Conservation (phyloP, 2,888 invertebrate genomes). For the Eupithecia dodoneata region DNA sequence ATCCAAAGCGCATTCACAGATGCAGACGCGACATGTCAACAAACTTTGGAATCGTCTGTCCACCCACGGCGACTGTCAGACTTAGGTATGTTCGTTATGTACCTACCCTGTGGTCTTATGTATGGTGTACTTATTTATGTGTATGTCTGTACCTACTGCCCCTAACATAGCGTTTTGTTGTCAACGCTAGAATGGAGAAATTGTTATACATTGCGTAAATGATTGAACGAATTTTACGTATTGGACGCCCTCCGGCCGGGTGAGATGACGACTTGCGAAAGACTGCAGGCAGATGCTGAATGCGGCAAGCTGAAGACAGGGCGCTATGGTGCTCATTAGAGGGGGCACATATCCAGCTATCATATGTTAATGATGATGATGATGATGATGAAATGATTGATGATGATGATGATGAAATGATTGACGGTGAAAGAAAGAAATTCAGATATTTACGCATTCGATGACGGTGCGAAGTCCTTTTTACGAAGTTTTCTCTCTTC, state of each 20-base stretch:
- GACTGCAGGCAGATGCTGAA: no score
- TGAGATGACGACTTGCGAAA: no score
- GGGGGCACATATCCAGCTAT: no score
- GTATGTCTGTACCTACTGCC: not conserved
- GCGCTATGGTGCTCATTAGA: no score
- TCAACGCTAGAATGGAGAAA: not conserved
- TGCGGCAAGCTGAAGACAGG: no score
- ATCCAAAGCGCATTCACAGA: slow-evolving; percentile 35
- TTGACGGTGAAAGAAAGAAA: not conserved
- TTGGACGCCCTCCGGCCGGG: no score
- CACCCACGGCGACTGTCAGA: slow-evolving; percentile 33
- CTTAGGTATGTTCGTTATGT: slow-evolving; percentile 17
- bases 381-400: no score
- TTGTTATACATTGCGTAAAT: not conserved
- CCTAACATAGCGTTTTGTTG: not conserved
- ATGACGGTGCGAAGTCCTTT: not conserved
- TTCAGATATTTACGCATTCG: not conserved
- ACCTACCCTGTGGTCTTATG: slow-evolving; percentile 15
- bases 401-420: no score
- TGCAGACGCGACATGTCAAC: slow-evolving; percentile 44
- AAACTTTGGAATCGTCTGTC: slow-evolving; percentile 39
- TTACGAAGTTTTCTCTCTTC: not conserved
- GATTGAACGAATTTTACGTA: not conserved
- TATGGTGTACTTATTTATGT: no score
- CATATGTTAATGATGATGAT: no score